Evolutionary conservation across 2,797 vertebrate species (phyloP).

Genomic region (Glyptemys insculpta): DNA sequence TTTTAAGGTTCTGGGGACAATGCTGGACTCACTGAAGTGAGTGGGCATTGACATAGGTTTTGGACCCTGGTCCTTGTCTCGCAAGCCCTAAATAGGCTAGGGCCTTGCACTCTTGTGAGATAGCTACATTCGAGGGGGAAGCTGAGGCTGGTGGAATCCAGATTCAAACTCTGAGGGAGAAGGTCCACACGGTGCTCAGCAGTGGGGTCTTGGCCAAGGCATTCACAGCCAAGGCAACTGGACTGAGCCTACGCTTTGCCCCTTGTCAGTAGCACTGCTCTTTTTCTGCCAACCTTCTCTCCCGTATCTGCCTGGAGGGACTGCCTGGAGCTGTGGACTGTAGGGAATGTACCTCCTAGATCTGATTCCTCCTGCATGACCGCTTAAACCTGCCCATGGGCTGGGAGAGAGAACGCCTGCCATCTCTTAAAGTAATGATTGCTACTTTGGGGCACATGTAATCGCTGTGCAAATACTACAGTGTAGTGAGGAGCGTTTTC

Average conservation of each 20-base stretch:
- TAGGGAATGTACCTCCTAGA: background rate
- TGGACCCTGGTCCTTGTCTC: background rate
- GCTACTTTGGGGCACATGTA: background rate
- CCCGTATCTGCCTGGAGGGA: background rate
- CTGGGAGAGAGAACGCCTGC: background rate
- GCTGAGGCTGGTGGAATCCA: background rate
- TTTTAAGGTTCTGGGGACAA: background rate
- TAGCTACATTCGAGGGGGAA: background rate
- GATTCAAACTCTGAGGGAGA: background rate
- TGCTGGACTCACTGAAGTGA: background rate
- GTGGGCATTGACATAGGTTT: background rate
- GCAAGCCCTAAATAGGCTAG: background rate
- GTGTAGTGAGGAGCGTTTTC: rapidly evolving
- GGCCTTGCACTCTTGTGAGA: background rate
- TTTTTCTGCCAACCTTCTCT: background rate
- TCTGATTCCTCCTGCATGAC: background rate
- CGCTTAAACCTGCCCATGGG: background rate
- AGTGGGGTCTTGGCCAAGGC: background rate
- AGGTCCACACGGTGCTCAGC: background rate
- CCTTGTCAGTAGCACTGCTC: background rate
- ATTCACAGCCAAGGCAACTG: background rate
- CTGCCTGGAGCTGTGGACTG: background rate
- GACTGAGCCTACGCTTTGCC: background rate
- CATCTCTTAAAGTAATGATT: background rate
- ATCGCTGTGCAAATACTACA: rapidly evolving